Evolutionary conservation across 2,888 invertebrate species (phyloP), one percentile per base, ranked within the genome.

Genomic region (Thera obeliscata): DNA sequence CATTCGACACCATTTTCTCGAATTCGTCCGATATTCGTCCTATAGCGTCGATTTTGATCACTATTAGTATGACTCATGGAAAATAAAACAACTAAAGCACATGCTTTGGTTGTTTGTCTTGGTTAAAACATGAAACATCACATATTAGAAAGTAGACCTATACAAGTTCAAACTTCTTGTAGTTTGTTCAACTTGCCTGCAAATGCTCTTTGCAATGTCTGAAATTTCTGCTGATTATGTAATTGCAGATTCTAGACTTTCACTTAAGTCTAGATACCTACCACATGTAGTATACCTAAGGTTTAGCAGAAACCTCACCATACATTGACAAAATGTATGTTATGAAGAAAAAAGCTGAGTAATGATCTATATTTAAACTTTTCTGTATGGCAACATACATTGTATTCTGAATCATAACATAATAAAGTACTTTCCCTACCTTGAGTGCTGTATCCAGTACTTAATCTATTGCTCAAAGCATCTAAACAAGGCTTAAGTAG

Each of bases 181-280:
- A 43, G 43, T 41, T 57, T 33, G 38, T 57, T n/a, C 9, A 9
- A 46, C 11, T 48, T 35, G 56, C 58, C 70, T 50, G 43, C 54
- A 54, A 72, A 64, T 71, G 3, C 57, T 48, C 38, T 49, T 9
- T 61, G 67, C 60, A 12, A 33, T 66, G 66, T 46, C 67, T 69
- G 68, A 71, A 74, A 70, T 75, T 63, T 73, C 59, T 64, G 60
- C 63, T 70, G 66, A 70, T 82, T 83, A 83, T 81, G 68, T 82
- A 82, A 83, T 80, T 78, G 9, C 75, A 65, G n/a, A 49, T 61
- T 72, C 68, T 75, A 71, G 70, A 79, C 78, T 78, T 68, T 66
- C 63, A 61, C 64, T 66, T 50, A 22, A 12, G 41, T 63, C 66
- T 66, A 52, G 22, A 48, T 52, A 8, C 46, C 35, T 12, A 57